These are phyloP conservation scores for Meliscaeva auricollis DNA, from an alignment of 2,888 invertebrate genomes.

Conservation along the genomic window DNA sequence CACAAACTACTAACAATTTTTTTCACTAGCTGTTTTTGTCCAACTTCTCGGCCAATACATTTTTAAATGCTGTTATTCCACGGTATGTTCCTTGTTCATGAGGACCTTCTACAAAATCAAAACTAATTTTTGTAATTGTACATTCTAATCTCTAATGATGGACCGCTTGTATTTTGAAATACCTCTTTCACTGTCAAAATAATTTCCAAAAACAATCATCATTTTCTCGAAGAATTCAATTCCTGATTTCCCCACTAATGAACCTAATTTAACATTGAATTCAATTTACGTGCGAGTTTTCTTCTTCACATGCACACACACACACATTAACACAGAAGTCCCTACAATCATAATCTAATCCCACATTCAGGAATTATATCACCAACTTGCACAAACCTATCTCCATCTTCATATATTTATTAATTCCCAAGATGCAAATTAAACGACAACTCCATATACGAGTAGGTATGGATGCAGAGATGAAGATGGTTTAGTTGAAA, in stretches of 20 bases:
- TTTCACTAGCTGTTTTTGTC: no score
- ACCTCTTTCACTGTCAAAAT: neutral
- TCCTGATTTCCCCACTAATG: conserved; percentile 42
- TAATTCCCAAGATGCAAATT: conserved; percentile 63
- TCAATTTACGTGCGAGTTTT: conserved; percentile 56
- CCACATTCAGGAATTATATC: conserved; percentile 51
- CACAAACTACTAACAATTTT: no score
- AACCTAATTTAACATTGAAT: conserved; percentile 66
- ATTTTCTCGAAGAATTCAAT: conserved; percentile 43
- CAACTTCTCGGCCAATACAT: no score
- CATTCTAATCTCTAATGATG: no score
- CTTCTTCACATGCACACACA: neutral
- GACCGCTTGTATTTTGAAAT: no score
- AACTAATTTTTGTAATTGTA: no score
- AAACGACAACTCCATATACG: conserved; percentile 52
- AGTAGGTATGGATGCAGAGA: conserved; percentile 6
- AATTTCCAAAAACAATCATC: conserved; percentile 10
- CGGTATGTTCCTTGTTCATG: no score
- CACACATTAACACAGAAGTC: neutral
- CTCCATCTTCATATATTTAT: neutral
- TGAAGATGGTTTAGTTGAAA: conserved; percentile 16
- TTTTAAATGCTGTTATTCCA: no score
- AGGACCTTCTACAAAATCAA: no score
- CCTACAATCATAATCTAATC: neutral
- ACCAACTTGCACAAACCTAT: conserved; percentile 22